These are phyloP conservation scores for Serripes groenlandicus DNA, from an alignment of 2,888 invertebrate species.

Conservation along the genomic window DNA sequence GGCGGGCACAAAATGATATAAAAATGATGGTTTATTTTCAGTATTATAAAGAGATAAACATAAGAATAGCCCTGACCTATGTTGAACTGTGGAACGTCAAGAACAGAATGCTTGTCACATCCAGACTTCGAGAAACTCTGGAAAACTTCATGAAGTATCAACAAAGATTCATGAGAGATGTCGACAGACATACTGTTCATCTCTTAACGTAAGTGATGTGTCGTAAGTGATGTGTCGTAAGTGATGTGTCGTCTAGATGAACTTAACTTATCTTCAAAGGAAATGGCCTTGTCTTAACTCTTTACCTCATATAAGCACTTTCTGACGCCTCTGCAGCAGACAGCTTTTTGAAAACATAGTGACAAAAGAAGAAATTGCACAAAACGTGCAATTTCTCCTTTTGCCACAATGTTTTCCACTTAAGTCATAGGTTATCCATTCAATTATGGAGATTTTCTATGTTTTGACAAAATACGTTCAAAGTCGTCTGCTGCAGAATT, in stretches of 20 bases:
- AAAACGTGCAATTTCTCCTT: not conserved
- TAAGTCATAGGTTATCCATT: not conserved
- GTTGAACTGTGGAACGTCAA: constrained; percentile 98
- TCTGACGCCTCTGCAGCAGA: not conserved
- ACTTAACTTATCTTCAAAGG: too few species aligned
- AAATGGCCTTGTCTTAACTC: not conserved
- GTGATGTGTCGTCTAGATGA: too few species aligned
- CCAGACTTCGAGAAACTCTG: constrained; percentile 95
- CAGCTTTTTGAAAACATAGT: not conserved
- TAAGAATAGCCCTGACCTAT: constrained; percentile 97
- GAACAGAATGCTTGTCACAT: constrained; percentile 93
- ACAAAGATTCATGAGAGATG: constrained; percentile 93
- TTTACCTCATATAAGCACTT: not conserved
- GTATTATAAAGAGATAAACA: constrained; percentile 97
- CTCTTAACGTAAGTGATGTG: constrained; percentile 93
- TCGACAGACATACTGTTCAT: constrained; percentile 96
- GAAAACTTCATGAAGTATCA: constrained; percentile 97
- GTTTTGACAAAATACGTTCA: too few species aligned
- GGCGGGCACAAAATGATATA: too few species aligned
- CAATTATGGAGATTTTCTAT: too few species aligned
- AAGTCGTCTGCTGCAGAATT: not conserved
- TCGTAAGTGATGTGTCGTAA: too few species aligned
- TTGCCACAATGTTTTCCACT: not conserved
- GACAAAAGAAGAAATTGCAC: not conserved
- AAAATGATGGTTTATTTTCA: too few species aligned